These are phyloP conservation scores for Zaprionus ornatus DNA, from an alignment of 1,140 invertebrate species.

Conservation along the genomic window DNA sequence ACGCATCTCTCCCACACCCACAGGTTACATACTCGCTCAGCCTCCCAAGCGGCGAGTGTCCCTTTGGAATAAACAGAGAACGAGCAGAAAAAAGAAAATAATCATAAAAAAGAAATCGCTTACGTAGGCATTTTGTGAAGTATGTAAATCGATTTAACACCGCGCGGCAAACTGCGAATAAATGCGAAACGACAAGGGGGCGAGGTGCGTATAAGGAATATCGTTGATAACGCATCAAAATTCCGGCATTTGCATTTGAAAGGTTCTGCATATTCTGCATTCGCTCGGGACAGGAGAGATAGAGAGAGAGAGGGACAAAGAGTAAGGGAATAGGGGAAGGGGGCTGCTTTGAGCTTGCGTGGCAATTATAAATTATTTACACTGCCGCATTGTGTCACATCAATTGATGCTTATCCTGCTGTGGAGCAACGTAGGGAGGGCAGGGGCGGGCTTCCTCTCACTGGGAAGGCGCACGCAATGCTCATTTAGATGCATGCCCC, in stretches of 20 bases:
- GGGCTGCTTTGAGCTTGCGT: constrained; percentile 49
- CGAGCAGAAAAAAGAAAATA: constrained; percentile 13
- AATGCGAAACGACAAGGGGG: constrained; percentile 27
- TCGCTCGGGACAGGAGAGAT: not conserved
- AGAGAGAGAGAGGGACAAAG: not conserved
- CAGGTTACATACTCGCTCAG: not conserved
- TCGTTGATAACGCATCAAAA: constrained; percentile 63
- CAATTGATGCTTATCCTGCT: constrained; percentile 46
- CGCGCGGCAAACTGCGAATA: constrained; percentile 54
- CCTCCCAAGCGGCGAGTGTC: constrained; percentile 18
- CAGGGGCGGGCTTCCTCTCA: not conserved
- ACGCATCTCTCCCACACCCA: not conserved
- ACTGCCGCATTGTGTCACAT: constrained; percentile 52
- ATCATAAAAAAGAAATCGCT: constrained; percentile 55
- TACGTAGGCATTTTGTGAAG: constrained; percentile 72
- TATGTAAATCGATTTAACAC: constrained; percentile 75
- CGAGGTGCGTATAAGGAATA: constrained; percentile 45
- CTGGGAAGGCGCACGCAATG: constrained; percentile 58
- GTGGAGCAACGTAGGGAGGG: constrained; percentile 5
- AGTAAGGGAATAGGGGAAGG: not conserved
- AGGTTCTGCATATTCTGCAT: constrained; percentile 25
- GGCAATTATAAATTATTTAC: constrained; percentile 77
- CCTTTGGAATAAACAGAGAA: constrained; percentile 40
- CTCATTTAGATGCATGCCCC: constrained; percentile 78
- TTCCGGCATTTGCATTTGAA: constrained; percentile 60